These are phyloP conservation scores for Harmothoe impar DNA, from an alignment of 2,888 invertebrate species.

Conservation along the genomic window DNA sequence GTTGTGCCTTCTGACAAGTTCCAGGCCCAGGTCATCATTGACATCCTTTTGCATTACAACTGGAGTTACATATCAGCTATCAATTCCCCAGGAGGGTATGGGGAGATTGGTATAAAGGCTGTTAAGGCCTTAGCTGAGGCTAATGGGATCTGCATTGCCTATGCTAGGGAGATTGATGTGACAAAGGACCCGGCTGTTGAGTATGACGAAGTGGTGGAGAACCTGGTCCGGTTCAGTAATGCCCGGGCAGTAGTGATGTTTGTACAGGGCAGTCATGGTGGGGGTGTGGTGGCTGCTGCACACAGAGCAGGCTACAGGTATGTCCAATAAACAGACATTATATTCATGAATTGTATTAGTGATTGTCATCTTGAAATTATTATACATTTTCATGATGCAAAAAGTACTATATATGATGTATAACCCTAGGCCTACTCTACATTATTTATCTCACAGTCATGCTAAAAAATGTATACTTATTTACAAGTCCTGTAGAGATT, in stretches of 20 bases:
- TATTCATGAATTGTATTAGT: too few relatives aligned
- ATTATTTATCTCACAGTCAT: too few relatives aligned
- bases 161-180: slow-evolving; percentile 43
- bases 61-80: slow-evolving; percentile 91
- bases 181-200: slow-evolving; percentile 17
- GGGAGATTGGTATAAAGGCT: slow-evolving; percentile 67
- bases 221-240: slow-evolving; percentile 77
- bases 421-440: too few relatives aligned
- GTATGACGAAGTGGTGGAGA: slow-evolving; percentile 44
- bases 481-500: too few relatives aligned
- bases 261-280: slow-evolving; percentile 51
- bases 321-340: too few relatives aligned
- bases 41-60: slow-evolving; percentile 83
- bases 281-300: slow-evolving; percentile 54
- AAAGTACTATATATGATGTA: too few relatives aligned
- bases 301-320: slow-evolving; percentile 47
- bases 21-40: slow-evolving; percentile 72
- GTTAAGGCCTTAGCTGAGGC: slow-evolving; percentile 43
- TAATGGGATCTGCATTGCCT: slow-evolving; percentile 61
- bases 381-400: too few relatives aligned
- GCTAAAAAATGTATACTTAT: too few relatives aligned
- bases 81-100: slow-evolving; percentile 87
- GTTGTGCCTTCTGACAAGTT: slow-evolving; percentile 62
- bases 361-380: too few relatives aligned
- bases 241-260: slow-evolving; percentile 85